Conservation (phyloP, 2,797 vertebrate species). For the Presbytis comata region DNA sequence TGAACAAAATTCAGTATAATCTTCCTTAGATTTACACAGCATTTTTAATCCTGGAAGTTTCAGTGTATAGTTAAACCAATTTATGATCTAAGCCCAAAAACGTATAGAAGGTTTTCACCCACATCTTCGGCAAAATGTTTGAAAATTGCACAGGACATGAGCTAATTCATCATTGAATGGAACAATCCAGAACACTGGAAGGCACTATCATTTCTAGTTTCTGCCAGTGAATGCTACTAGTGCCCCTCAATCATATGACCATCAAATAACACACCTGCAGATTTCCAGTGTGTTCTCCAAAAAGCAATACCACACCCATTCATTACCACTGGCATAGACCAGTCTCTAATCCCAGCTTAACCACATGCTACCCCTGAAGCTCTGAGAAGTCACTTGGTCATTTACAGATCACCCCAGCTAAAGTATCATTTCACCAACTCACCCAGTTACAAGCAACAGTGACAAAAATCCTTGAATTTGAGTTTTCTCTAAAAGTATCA, state of each 20-base stretch:
- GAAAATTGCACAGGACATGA: neutral
- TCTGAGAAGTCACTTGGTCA: neutral
- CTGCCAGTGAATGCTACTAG: neutral
- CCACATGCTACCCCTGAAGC: neutral
- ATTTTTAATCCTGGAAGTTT: constrained; percentile 1
- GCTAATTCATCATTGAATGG: neutral
- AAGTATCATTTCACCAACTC: neutral
- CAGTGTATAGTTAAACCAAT: neutral
- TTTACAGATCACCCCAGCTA: neutral
- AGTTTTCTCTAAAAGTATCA: constrained; percentile 21
- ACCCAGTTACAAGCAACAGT: neutral
- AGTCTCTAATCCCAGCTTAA: neutral
- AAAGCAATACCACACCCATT: neutral
- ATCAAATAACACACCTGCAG: neutral
- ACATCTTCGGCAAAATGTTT: constrained; percentile 4
- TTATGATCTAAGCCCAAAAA: neutral
- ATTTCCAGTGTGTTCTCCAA: neutral
- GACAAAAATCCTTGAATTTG: neutral
- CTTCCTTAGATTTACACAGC: neutral
- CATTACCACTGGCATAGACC: neutral
- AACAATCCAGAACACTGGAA: neutral
- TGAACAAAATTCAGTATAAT: neutral
- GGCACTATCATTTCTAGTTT: neutral
- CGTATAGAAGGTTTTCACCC: neutral
- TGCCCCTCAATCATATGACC: neutral